Evolutionary conservation across 2,888 invertebrate genomes (phyloP).

Genomic region (Ypsolopha sequella): DNA sequence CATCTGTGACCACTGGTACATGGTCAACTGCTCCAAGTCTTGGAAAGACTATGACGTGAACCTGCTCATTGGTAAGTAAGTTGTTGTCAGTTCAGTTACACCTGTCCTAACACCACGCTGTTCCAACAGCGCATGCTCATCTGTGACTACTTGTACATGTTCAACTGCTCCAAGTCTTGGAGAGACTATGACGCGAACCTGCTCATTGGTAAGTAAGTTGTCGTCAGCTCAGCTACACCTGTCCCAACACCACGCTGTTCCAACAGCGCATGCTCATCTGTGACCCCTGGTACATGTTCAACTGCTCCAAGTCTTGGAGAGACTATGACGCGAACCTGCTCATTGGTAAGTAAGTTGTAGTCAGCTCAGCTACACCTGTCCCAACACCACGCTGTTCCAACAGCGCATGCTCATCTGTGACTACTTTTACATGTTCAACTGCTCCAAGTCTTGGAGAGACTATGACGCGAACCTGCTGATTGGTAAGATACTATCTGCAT

Average conservation of each 20-base stretch:
- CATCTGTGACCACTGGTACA: no score
- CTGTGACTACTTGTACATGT: no score
- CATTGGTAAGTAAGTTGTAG: no score
- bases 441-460: constrained; percentile 36
- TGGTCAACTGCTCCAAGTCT: no score
- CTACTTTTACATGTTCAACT: not conserved
- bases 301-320: constrained; percentile 77
- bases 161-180: no score
- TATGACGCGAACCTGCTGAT: constrained; percentile 80
- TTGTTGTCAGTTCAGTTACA: constrained; percentile 10
- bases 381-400: no score
- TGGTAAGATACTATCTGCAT: constrained; percentile 76
- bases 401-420: no score
- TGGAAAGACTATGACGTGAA: constrained; percentile 71
- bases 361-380: no score
- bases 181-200: no score
- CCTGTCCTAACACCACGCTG: no score
- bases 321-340: constrained; percentile 79
- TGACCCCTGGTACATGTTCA: constrained; percentile 88
- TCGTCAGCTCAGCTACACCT: constrained; percentile 59
- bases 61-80: constrained; percentile 76
- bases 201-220: no score
- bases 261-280: constrained; percentile 86
- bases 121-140: no score
- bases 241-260: constrained; percentile 84